Evolutionary conservation across 2,113 vertebrate species (phyloP).

Genomic region (Megatriorchis doriae): DNA sequence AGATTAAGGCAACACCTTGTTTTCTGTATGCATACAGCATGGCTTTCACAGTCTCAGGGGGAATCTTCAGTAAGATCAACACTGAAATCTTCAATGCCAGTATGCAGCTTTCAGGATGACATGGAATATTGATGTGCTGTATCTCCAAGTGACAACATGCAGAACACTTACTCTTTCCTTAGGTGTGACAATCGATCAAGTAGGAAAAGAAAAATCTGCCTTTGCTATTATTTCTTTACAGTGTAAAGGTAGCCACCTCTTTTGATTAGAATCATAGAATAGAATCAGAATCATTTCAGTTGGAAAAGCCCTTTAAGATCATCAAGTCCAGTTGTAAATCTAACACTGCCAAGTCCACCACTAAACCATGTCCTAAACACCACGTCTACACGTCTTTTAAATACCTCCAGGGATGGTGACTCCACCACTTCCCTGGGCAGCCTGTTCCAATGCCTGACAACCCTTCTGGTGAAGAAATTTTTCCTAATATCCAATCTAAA

Average conservation of each 20-base stretch:
- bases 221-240: not conserved
- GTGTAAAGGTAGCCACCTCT: not conserved
- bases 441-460: not conserved
- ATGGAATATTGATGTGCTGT: not conserved
- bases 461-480: not conserved
- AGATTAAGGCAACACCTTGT: not conserved
- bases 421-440: not conserved
- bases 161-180: not conserved
- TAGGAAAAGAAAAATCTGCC: not conserved
- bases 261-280: not conserved
- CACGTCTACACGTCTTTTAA: not conserved
- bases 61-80: not conserved
- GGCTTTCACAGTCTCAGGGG: not conserved
- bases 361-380: not conserved
- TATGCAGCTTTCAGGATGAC: not conserved
- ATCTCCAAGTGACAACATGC: not conserved
- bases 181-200: not conserved
- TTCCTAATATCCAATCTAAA: not conserved
- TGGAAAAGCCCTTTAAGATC: not conserved
- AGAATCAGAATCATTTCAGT: not conserved
- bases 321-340: not conserved
- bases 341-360: not conserved
- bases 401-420: not conserved
- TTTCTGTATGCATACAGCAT: constrained; percentile 20
- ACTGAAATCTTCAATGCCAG: not conserved